phyloP scores from a whole-genome alignment of 2,113 vertebrate genomes.

The Phalacrocorax pelagicus region DNA sequence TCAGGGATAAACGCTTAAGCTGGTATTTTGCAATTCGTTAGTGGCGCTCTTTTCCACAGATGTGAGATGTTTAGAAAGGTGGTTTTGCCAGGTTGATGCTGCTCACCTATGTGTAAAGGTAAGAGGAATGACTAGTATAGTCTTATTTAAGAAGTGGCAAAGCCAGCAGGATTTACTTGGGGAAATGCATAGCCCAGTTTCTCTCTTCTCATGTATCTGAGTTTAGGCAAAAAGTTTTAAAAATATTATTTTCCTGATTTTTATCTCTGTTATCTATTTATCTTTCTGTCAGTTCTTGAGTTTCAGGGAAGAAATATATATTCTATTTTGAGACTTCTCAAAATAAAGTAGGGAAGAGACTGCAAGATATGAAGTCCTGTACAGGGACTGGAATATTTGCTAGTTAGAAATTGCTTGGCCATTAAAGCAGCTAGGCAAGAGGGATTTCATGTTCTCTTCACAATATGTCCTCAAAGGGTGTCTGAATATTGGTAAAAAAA shows the following conservation, averaged over 20 bases:
- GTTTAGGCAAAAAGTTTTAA: background rate
- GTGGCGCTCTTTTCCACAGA: background rate
- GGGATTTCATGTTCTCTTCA: background rate
- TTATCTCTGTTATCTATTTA: background rate
- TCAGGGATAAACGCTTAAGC: background rate
- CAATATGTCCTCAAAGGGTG: background rate
- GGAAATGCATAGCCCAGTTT: background rate
- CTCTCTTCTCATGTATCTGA: background rate
- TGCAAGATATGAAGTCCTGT: background rate
- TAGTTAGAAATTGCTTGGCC: background rate
- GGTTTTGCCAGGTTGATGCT: background rate
- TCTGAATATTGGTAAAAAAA: background rate
- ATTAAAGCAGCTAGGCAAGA: background rate
- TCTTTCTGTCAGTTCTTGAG: background rate
- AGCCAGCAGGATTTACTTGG: background rate
- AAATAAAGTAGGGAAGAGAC: background rate
- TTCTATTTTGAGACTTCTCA: background rate
- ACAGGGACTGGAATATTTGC: background rate
- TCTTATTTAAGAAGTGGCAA: background rate
- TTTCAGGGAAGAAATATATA: background rate
- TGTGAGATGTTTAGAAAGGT: background rate
- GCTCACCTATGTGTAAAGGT: background rate
- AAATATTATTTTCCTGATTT: background rate
- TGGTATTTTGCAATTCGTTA: background rate
- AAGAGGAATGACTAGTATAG: background rate